Evolutionary conservation across 1,140 invertebrate species (phyloP).

Genomic region (Hylaeus anthracinus): DNA sequence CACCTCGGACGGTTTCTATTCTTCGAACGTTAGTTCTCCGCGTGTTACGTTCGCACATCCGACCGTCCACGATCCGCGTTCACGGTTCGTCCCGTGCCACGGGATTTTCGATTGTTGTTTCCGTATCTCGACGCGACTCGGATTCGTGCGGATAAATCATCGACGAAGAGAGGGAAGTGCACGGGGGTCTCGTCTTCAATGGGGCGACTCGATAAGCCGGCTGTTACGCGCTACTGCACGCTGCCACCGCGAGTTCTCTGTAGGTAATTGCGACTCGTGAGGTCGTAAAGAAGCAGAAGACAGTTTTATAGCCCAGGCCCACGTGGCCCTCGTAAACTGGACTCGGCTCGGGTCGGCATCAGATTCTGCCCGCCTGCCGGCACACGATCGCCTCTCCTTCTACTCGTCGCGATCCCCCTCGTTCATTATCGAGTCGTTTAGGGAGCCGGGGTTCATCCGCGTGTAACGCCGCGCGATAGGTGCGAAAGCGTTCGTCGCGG

Average conservation of each 20-base stretch:
- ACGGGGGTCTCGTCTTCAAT: constrained; percentile 56
- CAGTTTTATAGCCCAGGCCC: constrained; percentile 77
- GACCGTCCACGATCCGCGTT: not conserved
- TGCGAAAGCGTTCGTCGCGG: constrained; percentile 40
- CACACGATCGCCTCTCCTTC: constrained; percentile 44
- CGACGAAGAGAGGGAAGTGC: constrained; percentile 20
- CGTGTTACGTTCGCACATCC: not conserved
- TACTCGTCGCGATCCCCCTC: constrained; percentile 65
- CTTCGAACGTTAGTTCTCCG: not conserved
- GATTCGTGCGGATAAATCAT: constrained; percentile 16
- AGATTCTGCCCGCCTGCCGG: constrained; percentile 46
- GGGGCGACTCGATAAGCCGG: constrained; percentile 61
- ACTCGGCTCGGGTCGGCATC: constrained; percentile 59
- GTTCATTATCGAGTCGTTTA: constrained; percentile 71
- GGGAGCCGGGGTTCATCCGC: constrained; percentile 53
- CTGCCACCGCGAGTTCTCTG: constrained; percentile 67
- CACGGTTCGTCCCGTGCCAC: not conserved
- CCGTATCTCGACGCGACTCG: not conserved
- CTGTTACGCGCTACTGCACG: constrained; percentile 68
- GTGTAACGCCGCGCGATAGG: constrained; percentile 60
- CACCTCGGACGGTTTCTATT: not conserved
- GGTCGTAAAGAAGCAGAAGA: constrained; percentile 78
- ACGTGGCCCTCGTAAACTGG: constrained; percentile 77
- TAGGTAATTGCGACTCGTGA: constrained; percentile 70
- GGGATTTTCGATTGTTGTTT: not conserved